Conservation (phyloP, 1,140 invertebrate genomes). For the Bombus ignitus region DNA sequence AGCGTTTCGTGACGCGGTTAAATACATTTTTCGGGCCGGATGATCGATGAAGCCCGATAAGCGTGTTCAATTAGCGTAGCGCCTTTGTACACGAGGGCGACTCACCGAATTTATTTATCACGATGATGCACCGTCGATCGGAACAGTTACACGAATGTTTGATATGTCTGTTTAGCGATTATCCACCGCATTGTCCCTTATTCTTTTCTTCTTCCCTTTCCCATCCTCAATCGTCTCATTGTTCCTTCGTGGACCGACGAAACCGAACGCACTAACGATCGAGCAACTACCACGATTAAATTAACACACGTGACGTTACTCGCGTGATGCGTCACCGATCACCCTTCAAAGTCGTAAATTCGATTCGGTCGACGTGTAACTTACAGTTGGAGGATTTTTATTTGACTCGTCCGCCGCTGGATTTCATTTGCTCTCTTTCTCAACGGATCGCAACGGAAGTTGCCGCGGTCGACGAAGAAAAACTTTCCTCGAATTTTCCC, state of each 20-base stretch:
- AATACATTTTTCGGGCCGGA: conserved; percentile 58
- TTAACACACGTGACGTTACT: conserved; percentile 5
- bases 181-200: background rate
- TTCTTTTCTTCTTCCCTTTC: background rate
- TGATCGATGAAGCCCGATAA: conserved; percentile 63
- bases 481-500: conserved; percentile 22
- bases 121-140: conserved; percentile 34
- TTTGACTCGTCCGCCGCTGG: conserved; percentile 11
- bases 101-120: conserved; percentile 60
- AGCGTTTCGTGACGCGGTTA: conserved; percentile 66
- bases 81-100: conserved; percentile 51
- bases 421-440: conserved; percentile 17
- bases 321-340: background rate
- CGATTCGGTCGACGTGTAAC: background rate
- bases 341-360: background rate
- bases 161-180: conserved; percentile 46
- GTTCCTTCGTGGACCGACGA: background rate
- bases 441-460: conserved; percentile 23
- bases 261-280: background rate
- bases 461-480: conserved; percentile 4
- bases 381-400: conserved; percentile 26
- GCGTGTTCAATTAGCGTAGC: conserved; percentile 65
- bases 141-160: conserved; percentile 34
- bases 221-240: background rate
- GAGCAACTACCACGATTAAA: background rate